phyloP scores from a whole-genome alignment of 2,113 vertebrate species.

The human region DNA sequence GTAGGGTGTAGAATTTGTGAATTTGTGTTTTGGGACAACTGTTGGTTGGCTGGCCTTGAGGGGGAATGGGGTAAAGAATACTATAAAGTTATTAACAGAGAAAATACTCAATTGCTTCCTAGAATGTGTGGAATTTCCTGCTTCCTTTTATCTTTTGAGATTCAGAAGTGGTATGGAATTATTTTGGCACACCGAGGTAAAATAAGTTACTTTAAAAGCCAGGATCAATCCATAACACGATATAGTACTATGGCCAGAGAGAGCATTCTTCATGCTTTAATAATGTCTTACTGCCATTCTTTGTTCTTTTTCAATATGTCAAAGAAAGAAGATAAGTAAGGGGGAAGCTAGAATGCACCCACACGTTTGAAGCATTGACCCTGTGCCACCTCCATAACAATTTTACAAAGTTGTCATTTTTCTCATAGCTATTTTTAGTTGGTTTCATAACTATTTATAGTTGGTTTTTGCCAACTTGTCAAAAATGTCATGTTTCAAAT shows the following conservation, averaged over 20 bases:
- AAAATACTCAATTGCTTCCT: neutral
- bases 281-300: neutral
- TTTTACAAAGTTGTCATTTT: neutral
- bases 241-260: neutral
- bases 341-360: neutral
- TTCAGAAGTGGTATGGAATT: neutral
- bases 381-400: neutral
- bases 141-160: neutral
- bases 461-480: neutral
- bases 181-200: neutral
- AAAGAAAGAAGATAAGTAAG: neutral
- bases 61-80: neutral
- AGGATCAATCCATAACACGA: neutral
- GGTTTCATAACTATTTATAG: neutral
- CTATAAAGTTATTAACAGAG: neutral
- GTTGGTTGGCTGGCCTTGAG: neutral
- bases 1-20: neutral
- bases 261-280: neutral
- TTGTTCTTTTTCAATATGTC: conserved; percentile 1
- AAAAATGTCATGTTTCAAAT: neutral
- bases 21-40: neutral
- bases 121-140: neutral
- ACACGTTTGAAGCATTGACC: neutral
- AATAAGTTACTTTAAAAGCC: neutral
- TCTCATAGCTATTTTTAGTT: neutral